Evolutionary conservation across 2,888 invertebrate genomes (phyloP).

Genomic region (Troides helena): DNA sequence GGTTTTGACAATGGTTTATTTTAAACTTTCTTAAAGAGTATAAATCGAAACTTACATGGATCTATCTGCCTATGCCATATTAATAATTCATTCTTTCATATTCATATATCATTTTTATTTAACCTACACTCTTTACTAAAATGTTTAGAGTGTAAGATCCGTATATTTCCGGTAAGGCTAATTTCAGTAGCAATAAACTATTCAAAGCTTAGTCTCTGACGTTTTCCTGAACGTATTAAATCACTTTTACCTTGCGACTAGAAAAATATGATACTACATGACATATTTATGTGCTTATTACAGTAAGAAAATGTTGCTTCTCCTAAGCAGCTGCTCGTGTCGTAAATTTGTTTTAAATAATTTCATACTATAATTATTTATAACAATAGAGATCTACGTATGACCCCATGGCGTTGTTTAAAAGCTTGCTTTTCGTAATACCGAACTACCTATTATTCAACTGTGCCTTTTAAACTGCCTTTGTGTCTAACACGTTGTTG

Average conservation of each 20-base stretch:
- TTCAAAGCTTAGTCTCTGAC: slow-evolving; percentile 28
- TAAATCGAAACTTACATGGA: too few relatives aligned
- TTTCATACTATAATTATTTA: background rate
- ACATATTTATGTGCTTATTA: slow-evolving; percentile 29
- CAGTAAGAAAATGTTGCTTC: slow-evolving; percentile 25
- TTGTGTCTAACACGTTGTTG: too few relatives aligned
- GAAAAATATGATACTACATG: slow-evolving; percentile 29
- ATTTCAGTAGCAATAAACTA: slow-evolving; percentile 25
- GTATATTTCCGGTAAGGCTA: slow-evolving; percentile 8
- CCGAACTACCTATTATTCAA: too few relatives aligned
- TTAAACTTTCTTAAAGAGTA: too few relatives aligned
- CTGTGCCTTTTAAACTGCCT: too few relatives aligned
- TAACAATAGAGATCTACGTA: background rate
- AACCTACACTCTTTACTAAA: background rate
- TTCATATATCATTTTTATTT: background rate
- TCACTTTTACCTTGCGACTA: slow-evolving; percentile 25
- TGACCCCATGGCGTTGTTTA: background rate
- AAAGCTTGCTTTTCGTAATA: background rate
- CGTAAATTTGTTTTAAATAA: slow-evolving; percentile 14
- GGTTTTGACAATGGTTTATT: too few relatives aligned
- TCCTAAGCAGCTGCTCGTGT: slow-evolving; percentile 29
- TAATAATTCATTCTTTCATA: too few relatives aligned
- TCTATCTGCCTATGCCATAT: too few relatives aligned
- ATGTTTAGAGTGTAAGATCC: background rate
- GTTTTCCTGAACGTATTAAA: slow-evolving; percentile 28